A percentile compares a stretch with the other conserved stretches of the same genome.
Evolutionary conservation across 2,888 invertebrate species (phyloP).

Genomic region (Callyntrura guangdongensis): DNA sequence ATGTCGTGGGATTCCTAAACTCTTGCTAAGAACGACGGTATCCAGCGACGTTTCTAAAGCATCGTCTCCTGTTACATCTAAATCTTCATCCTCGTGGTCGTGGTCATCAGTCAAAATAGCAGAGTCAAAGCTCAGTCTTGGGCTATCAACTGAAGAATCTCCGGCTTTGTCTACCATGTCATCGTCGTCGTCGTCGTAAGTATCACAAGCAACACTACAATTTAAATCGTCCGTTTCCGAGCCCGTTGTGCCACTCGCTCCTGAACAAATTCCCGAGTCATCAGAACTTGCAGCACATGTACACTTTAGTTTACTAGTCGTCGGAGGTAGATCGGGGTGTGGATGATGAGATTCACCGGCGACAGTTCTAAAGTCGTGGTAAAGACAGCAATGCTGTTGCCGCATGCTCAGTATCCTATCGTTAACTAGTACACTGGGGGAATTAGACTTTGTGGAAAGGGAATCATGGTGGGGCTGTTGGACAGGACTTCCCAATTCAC

Average conservation of each 20-base stretch:
- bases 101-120: conserved; percentile 81
- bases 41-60: conserved; percentile 74
- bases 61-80: conserved; percentile 60
- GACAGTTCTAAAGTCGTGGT: conserved; percentile 75
- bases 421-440: conserved; percentile 76
- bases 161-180: conserved; percentile 74
- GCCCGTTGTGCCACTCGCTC: conserved; percentile 81
- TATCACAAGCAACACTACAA: conserved; percentile 80
- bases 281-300: conserved; percentile 89
- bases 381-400: conserved; percentile 79
- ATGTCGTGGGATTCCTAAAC: conserved; percentile 50
- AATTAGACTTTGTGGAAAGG: conserved; percentile 76
- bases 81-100: conserved; percentile 51
- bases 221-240: conserved; percentile 82
- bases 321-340: conserved; percentile 52
- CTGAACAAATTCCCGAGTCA: conserved; percentile 87
- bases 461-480: conserved; percentile 73
- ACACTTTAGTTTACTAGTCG: conserved; percentile 76
- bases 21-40: conserved; percentile 77
- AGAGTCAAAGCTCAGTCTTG: conserved; percentile 83
- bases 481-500: conserved; percentile 77
- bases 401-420: conserved; percentile 80
- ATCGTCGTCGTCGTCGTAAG: conserved; percentile 80
- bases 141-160: conserved; percentile 75
- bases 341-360: conserved; percentile 75